Base-by-base conservation (phyloP, 2,113 vertebrate genomes). In the Glaucidium brasilianum region DNA sequence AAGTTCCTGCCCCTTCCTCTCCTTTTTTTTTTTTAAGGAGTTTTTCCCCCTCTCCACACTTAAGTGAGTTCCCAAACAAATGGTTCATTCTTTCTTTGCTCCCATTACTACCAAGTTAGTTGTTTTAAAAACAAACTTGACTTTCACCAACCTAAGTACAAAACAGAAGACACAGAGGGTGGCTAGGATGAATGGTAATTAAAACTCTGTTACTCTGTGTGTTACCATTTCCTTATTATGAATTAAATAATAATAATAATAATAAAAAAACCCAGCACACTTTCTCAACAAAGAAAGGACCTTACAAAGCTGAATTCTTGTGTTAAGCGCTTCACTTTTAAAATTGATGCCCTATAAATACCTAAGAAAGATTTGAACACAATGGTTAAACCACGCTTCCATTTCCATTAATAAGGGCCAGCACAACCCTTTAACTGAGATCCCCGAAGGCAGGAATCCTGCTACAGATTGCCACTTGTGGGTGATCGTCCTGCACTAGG, bases 111-210 rank as follows among this genome's bases (percentile, higher is more conserved):
- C 13, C 18, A 47, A 53, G 68, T 84, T 67, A 86, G 29, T 39
- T 95, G 59, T 75, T 95, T 7, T 29, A 96, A 92, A 64, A 96
- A 96, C 62, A 84, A 94, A 94, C 62, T 32, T 95, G 94, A 96
- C 90, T 93, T 96, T 85, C 59, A 59, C n/a, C 43, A 84, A 11
- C n/a, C 26, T 87, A 78, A 92, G 59, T 22, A 71, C 66, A 84
- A 95, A 96, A 93, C 56, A 96, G 45, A 92, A 92, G 78, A 91
- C 59, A 30, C 26, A 37, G 78, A 94, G 62, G 15, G 76, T 56
- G 80, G 59, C 19, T 68, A 62, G 30, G 41, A 82, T 90, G 66
- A 95, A 73, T 0, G 15, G 45, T 27, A 76, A 96, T 92, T 78
- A 92, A 92, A 93, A 85, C 83, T 71, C 90, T 77, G 55, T 86